Evolutionary conservation across 2,888 invertebrate genomes (phyloP).

Genomic region (Ennomos erosarius): DNA sequence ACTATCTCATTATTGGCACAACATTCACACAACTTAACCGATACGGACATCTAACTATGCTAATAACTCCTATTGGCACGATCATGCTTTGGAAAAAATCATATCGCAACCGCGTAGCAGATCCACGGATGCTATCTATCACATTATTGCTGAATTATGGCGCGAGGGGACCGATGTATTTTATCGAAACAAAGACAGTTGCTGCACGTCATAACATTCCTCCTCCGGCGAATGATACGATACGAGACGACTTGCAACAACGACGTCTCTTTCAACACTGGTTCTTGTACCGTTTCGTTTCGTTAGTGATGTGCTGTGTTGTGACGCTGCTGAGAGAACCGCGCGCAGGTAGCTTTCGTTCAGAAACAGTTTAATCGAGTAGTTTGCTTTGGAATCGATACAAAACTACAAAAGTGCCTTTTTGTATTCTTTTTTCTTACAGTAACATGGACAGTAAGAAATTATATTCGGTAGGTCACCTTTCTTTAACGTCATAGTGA

Average conservation of each 20-base stretch:
- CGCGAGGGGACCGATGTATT: conserved; percentile 63
- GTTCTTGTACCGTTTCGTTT: conserved; percentile 43
- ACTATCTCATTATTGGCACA: conserved; percentile 85
- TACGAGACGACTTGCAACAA: conserved; percentile 48
- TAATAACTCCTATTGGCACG: conserved; percentile 80
- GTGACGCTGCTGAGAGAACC: conserved; percentile 21
- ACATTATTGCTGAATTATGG: conserved; percentile 67
- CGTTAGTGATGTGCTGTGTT: conserved; percentile 34
- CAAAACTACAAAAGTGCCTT: conserved; percentile 46
- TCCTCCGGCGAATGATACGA: conserved; percentile 55
- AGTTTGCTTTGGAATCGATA: conserved; percentile 21
- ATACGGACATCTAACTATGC: conserved; percentile 81
- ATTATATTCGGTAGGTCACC: conserved; percentile 59
- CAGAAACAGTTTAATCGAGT: conserved; percentile 38
- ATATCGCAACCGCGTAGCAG: conserved; percentile 64
- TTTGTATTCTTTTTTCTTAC: conserved; percentile 50
- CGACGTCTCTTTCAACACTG: conserved; percentile 64
- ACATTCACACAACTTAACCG: conserved; percentile 82
- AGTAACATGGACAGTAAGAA: conserved; percentile 55
- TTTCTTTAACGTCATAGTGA: conserved; percentile 52
- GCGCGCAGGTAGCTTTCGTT: conserved; percentile 40
- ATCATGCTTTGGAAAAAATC: conserved; percentile 80
- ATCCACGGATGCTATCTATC: conserved; percentile 61
- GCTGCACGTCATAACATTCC: conserved; percentile 84
- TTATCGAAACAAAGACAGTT: conserved; percentile 80